phyloP scores from a whole-genome alignment of 2,797 vertebrate species.

The Moxostoma hubbsi region DNA sequence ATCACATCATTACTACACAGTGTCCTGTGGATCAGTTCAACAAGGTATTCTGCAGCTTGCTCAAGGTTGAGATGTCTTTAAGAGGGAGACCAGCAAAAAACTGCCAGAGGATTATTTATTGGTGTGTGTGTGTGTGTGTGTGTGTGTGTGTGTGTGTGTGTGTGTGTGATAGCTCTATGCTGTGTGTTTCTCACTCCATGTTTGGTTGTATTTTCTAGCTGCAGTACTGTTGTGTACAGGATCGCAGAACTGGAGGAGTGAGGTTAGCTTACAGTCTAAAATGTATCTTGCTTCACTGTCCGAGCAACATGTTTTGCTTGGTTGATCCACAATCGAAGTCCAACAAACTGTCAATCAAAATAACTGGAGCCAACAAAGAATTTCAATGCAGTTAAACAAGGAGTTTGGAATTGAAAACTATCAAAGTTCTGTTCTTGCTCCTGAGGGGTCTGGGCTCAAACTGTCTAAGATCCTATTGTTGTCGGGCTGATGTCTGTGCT shows the following conservation, averaged over 20 bases:
- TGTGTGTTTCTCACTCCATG: slow-evolving; percentile 30
- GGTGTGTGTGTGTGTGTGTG: neutral
- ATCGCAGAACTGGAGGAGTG: slow-evolving; percentile 8
- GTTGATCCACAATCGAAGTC: neutral
- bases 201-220: slow-evolving; percentile 26
- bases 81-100: neutral
- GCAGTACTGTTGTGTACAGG: neutral
- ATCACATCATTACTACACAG: too few species aligned
- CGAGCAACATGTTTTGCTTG: neutral
- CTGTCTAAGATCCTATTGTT: slow-evolving; percentile 30
- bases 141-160: neutral
- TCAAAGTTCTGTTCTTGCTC: neutral
- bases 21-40: neutral
- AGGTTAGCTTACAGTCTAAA: neutral
- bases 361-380: too few species aligned
- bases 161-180: neutral
- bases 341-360: neutral
- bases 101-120: slow-evolving; percentile 2
- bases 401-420: neutral
- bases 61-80: slow-evolving; percentile 13
- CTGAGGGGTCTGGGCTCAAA: slow-evolving; percentile 30
- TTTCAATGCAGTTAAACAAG: neutral
- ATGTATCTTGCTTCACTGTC: neutral
- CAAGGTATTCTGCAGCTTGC: neutral
- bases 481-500: slow-evolving; percentile 6